Conservation (phyloP, 2,888 invertebrate species). For the Chorisops tibialis region DNA sequence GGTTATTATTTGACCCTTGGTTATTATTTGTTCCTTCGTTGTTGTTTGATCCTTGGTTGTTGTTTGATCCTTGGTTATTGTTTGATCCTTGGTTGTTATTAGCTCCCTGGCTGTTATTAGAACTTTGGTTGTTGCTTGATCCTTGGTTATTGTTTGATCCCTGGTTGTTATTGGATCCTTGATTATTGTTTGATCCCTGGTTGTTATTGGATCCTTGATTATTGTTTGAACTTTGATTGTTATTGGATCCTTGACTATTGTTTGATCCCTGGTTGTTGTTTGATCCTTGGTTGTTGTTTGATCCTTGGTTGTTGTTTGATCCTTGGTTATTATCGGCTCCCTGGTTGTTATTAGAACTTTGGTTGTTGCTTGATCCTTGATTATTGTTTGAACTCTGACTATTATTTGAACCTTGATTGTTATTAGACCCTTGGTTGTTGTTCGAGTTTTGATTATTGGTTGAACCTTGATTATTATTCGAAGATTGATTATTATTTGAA, state of each 20-base stretch:
- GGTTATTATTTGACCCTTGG: constrained; percentile 11
- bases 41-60: constrained; percentile 20
- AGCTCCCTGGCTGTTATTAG: constrained; percentile 28
- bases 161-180: constrained; percentile 15
- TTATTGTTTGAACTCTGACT: constrained; percentile 5
- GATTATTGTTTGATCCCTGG: constrained; percentile 25
- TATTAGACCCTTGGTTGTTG: neutral
- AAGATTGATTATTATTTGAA: neutral
- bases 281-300: constrained; percentile 34
- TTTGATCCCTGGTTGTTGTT: constrained; percentile 33
- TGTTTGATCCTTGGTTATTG: constrained; percentile 30
- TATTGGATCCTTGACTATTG: constrained; percentile 30
- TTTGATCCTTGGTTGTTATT: constrained; percentile 29
- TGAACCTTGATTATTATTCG: constrained; percentile 15
- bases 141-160: constrained; percentile 17
- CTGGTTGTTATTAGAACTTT: constrained; percentile 21
- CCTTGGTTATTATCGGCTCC: constrained; percentile 1
- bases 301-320: constrained; percentile 26
- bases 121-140: constrained; percentile 28
- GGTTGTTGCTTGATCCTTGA: constrained; percentile 16
- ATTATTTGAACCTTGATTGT: constrained; percentile 5
- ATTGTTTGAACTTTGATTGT: constrained; percentile 29
- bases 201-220: constrained; percentile 30
- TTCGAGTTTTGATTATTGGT: constrained; percentile 3
- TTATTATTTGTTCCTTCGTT: constrained; percentile 22